Evolutionary conservation across 2,113 vertebrate species (phyloP).

Genomic region (Microcebus murinus): DNA sequence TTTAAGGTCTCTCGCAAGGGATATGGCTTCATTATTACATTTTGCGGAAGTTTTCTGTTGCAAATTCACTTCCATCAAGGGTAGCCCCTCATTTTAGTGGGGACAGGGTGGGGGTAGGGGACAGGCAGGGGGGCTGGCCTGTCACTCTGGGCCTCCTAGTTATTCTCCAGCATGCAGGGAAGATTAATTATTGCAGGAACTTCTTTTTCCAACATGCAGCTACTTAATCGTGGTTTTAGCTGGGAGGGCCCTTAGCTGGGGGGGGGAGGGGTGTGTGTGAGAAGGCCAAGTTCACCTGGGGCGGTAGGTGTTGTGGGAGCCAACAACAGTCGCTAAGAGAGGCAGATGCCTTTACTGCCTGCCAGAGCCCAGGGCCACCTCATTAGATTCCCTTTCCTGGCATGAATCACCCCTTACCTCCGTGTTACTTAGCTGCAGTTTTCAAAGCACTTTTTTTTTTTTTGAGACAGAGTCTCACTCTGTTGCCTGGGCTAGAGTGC

Average conservation of each 20-base stretch:
- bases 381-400: background rate
- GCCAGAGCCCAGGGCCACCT: background rate
- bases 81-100: background rate
- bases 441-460: background rate
- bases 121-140: background rate
- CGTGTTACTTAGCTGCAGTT: background rate
- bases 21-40: background rate
- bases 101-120: background rate
- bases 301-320: background rate
- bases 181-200: conserved; percentile 75
- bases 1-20: background rate
- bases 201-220: conserved; percentile 7
- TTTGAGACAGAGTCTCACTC: too few species aligned
- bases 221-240: conserved; percentile 62
- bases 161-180: background rate
- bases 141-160: background rate
- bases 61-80: background rate
- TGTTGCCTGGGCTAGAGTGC: too few species aligned
- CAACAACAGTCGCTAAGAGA: conserved; percentile 59
- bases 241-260: conserved; percentile 27
- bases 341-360: background rate
- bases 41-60: background rate
- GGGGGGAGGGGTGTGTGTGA: background rate
- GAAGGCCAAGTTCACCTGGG: conserved; percentile 65
- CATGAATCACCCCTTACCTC: background rate